These are phyloP conservation scores for Xiphorhynchus erythropygius DNA, from an alignment of 2,797 vertebrate species.

Conservation along the genomic window DNA sequence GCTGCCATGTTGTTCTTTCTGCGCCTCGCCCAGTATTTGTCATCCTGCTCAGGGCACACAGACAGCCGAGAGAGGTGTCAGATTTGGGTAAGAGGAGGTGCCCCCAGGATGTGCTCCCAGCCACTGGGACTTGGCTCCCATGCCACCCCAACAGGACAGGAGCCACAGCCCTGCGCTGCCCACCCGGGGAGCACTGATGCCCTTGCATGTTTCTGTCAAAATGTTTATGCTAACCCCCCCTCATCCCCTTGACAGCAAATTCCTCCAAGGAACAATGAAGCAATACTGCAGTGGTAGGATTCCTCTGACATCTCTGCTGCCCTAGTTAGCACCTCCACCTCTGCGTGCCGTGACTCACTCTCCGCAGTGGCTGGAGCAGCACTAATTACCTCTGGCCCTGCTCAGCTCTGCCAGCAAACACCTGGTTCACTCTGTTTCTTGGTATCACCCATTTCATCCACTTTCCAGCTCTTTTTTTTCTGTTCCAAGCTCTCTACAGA, in stretches of 20 bases:
- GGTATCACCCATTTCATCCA: neutral
- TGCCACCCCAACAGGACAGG: rapidly evolving
- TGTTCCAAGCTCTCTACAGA: neutral
- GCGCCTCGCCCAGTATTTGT: conserved; percentile 95
- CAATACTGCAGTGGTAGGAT: neutral
- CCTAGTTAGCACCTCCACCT: conserved; percentile 32
- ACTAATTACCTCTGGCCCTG: neutral
- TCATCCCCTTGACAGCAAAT: neutral
- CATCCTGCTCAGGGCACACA: conserved; percentile 85
- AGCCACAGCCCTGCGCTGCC: rapidly evolving
- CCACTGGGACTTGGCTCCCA: rapidly evolving
- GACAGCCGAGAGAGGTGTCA: conserved; percentile 61
- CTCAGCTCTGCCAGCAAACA: neutral
- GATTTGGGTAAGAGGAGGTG: conserved; percentile 15
- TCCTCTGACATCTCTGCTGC: neutral
- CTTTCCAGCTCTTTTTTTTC: neutral
- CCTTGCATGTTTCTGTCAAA: neutral
- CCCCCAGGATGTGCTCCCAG: neutral
- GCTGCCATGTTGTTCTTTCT: conserved; percentile 99
- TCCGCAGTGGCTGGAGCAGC: neutral
- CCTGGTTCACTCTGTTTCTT: neutral
- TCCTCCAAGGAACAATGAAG: neutral
- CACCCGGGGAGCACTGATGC: neutral
- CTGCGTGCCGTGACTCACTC: neutral
- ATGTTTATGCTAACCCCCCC: neutral